phyloP scores from a whole-genome alignment of 2,888 invertebrate species.

The Acanthosoma haemorrhoidale region DNA sequence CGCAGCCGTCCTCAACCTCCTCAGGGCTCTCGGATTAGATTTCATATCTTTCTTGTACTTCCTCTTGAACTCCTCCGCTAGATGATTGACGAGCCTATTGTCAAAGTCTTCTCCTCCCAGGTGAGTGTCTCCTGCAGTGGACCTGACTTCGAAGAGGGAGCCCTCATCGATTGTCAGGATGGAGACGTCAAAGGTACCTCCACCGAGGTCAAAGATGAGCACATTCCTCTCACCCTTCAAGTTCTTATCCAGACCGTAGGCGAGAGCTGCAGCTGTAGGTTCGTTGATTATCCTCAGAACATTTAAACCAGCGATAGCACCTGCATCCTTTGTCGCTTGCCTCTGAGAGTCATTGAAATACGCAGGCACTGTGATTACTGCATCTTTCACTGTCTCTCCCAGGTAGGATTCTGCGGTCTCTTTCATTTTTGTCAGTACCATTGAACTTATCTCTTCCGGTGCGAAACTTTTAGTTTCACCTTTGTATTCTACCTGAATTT shows the following conservation, averaged over 20 bases:
- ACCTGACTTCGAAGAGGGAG: conserved; percentile 58
- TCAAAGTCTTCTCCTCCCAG: conserved; percentile 78
- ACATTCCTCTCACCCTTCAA: conserved; percentile 66
- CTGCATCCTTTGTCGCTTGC: conserved; percentile 80
- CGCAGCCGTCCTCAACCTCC: conserved; percentile 79
- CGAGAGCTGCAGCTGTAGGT: conserved; percentile 81
- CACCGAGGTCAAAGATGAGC: conserved; percentile 73
- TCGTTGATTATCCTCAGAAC: conserved; percentile 86
- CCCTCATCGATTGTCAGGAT: conserved; percentile 66
- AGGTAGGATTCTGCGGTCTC: too few relatives aligned
- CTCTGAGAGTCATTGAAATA: too few relatives aligned
- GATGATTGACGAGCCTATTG: conserved; percentile 70
- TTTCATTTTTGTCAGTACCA: conserved; percentile 57
- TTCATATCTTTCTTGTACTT: conserved; percentile 65
- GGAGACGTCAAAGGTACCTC: conserved; percentile 69
- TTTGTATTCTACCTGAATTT: conserved; percentile 61
- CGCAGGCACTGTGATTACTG: too few relatives aligned
- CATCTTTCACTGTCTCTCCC: conserved; percentile 52
- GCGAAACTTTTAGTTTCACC: conserved; percentile 59
- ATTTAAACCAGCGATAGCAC: conserved; percentile 75
- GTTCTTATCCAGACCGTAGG: conserved; percentile 61
- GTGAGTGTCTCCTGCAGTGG: conserved; percentile 81
- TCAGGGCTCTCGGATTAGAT: conserved; percentile 63
- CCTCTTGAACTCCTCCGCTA: conserved; percentile 70
- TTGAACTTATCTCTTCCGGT: conserved; percentile 66